Evolutionary conservation across 2,888 invertebrate species (phyloP).

Genomic region (Cephus sareptanus): DNA sequence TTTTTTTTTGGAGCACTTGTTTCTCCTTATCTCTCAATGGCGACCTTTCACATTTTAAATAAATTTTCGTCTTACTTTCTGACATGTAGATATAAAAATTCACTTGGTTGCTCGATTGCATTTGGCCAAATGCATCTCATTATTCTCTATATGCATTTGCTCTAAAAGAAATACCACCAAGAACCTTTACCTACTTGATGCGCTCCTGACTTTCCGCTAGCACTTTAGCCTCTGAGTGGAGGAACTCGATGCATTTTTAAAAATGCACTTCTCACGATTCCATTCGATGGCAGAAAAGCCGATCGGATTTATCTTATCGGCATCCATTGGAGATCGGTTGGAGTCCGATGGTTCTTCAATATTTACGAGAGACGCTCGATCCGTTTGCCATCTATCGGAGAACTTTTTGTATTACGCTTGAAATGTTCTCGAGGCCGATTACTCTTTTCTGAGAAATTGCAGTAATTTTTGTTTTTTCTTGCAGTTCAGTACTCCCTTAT

Average conservation of each 20-base stretch:
- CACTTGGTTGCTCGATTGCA: not conserved
- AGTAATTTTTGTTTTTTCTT: not conserved
- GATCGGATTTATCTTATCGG: not conserved
- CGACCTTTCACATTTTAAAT: not conserved
- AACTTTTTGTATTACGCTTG: not conserved
- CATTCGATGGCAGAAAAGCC: not conserved
- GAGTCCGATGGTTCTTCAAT: not conserved
- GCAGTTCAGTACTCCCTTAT: not conserved
- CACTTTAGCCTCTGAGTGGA: not conserved
- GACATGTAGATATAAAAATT: not conserved
- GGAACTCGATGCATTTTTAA: not conserved
- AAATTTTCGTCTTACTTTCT: not conserved
- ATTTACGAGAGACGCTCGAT: not conserved
- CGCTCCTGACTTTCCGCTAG: not conserved
- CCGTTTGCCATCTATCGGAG: not conserved
- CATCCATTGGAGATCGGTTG: not conserved
- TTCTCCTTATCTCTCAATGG: not conserved
- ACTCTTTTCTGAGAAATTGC: not conserved
- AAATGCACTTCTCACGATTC: not conserved
- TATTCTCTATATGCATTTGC: not conserved
- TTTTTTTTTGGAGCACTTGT: not conserved
- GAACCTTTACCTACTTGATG: not conserved
- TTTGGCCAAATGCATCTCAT: not conserved
- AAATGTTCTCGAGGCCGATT: not conserved
- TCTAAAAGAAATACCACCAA: not conserved